These are phyloP conservation scores for Atherinomorus stipes DNA, from an alignment of 2,113 vertebrate species.

Conservation along the genomic window DNA sequence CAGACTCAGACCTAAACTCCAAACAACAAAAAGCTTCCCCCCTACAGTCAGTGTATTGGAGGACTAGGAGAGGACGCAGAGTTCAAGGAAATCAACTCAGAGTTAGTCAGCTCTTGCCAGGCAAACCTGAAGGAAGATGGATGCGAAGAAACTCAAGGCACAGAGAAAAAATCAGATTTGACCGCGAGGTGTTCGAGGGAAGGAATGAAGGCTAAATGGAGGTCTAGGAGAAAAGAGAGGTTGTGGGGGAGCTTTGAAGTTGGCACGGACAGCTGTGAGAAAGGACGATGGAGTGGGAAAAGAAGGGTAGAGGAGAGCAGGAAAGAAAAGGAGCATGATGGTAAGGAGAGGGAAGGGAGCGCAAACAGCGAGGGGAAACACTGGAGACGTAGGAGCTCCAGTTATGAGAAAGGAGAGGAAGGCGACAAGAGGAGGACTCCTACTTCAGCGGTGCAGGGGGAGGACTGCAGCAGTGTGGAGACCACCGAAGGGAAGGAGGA, in stretches of 20 bases:
- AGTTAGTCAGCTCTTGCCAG: neutral
- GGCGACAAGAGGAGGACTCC: neutral
- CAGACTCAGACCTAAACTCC: slow-evolving; percentile 59
- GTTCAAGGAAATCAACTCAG: accelerated
- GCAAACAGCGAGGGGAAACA: slow-evolving; percentile 31
- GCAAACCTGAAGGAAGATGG: neutral
- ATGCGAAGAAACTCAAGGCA: neutral
- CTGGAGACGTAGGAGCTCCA: slow-evolving; percentile 22
- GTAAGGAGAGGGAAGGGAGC: neutral
- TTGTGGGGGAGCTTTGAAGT: slow-evolving; percentile 38
- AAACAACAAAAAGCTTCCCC: slow-evolving; percentile 70
- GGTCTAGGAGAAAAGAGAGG: slow-evolving; percentile 43
- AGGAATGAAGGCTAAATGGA: slow-evolving; percentile 52
- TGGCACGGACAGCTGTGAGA: slow-evolving; percentile 11
- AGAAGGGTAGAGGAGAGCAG: slow-evolving; percentile 26
- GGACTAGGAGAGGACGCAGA: slow-evolving; percentile 54
- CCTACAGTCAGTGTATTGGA: slow-evolving; percentile 69
- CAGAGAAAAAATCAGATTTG: slow-evolving; percentile 21
- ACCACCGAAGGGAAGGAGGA: slow-evolving; percentile 17
- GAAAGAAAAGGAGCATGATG: neutral
- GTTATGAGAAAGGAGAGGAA: slow-evolving; percentile 25
- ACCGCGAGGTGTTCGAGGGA: slow-evolving; percentile 20
- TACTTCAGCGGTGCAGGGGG: slow-evolving; percentile 28
- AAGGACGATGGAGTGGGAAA: slow-evolving; percentile 31
- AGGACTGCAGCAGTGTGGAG: slow-evolving; percentile 12